phyloP scores from a whole-genome alignment of 2,888 invertebrate species.

The Autographa pulchrina region DNA sequence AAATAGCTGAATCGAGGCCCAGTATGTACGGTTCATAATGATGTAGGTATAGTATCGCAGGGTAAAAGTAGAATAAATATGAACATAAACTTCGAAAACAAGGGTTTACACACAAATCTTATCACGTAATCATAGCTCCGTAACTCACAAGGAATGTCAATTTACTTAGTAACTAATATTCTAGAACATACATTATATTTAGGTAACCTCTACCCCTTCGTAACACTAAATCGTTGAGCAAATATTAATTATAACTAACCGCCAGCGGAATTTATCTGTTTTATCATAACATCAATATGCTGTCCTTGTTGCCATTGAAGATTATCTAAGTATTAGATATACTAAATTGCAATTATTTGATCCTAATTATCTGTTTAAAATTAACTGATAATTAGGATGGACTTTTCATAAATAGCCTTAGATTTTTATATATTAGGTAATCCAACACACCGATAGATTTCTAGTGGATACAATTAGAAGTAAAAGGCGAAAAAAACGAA shows the following conservation, averaged over 20 bases:
- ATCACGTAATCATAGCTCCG: slow-evolving; percentile 6
- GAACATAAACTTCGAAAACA: neutral
- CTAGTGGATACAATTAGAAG: neutral
- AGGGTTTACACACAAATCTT: neutral
- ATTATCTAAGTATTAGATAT: too few relatives aligned
- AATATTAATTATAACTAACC: slow-evolving; percentile 26
- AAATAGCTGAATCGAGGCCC: too few relatives aligned
- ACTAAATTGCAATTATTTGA: too few relatives aligned
- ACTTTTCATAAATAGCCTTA: neutral
- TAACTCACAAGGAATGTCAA: slow-evolving; percentile 9
- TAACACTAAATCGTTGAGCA: slow-evolving; percentile 41
- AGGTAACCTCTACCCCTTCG: slow-evolving; percentile 37
- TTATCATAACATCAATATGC: slow-evolving; percentile 25
- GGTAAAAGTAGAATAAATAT: neutral
- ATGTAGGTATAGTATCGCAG: too few relatives aligned
- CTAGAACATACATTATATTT: slow-evolving; percentile 10
- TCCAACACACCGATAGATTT: neutral
- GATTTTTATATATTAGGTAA: neutral
- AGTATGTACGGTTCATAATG: too few relatives aligned
- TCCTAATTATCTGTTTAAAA: too few relatives aligned
- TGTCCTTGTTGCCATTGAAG: neutral
- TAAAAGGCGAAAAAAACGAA: neutral
- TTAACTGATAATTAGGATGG: neutral
- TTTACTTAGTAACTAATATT: neutral
- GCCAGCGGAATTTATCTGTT: slow-evolving; percentile 37